phyloP scores from a whole-genome alignment of 2,113 vertebrate genomes.

The Sceloporus tristichus region DNA sequence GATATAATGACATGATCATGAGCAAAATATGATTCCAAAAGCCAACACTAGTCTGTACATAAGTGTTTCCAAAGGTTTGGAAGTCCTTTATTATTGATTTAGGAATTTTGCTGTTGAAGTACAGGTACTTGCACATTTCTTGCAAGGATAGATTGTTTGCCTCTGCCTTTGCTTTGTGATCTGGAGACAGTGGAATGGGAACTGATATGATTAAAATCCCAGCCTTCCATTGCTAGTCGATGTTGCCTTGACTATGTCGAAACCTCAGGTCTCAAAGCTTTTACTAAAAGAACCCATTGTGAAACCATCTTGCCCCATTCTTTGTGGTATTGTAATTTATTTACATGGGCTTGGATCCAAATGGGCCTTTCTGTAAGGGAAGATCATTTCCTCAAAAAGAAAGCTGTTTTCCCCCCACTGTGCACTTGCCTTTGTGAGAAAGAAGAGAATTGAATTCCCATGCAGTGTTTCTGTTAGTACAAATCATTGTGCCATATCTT shows the following conservation, averaged over 20 bases:
- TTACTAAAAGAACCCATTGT: not conserved
- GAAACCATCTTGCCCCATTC: too few species aligned
- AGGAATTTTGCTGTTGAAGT: not conserved
- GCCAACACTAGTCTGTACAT: too few species aligned
- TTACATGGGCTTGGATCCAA: not conserved
- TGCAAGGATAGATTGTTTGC: not conserved
- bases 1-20: not conserved
- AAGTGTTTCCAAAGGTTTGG: not conserved
- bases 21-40: too few species aligned
- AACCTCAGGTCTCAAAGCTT: not conserved
- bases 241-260: not conserved
- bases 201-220: not conserved
- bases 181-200: not conserved
- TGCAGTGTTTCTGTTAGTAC: not conserved
- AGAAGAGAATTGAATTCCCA: not conserved
- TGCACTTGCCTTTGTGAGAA: not conserved
- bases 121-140: not conserved
- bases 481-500: not conserved
- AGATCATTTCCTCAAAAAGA: not conserved
- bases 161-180: not conserved
- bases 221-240: not conserved
- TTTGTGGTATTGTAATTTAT: not conserved
- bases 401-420: not conserved
- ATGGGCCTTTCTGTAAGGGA: not conserved
- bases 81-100: conserved; percentile 4